Evolutionary conservation across 1,140 invertebrate genomes (phyloP).

Genomic region (Micrasema minimum): DNA sequence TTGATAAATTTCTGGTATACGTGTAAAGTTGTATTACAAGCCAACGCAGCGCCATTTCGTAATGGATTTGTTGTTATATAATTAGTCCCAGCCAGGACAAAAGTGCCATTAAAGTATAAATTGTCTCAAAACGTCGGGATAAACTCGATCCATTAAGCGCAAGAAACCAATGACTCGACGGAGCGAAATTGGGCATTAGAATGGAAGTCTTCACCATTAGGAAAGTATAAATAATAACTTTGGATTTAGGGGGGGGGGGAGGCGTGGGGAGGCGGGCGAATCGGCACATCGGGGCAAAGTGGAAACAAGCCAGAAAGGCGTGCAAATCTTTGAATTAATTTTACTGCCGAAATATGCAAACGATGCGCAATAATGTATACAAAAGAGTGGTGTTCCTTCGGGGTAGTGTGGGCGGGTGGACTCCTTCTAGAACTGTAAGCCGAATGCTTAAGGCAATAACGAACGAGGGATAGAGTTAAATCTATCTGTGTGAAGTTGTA

Average conservation of each 20-base stretch:
- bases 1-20: no score
- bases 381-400: constrained; percentile 52
- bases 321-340: constrained; percentile 69
- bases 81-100: neutral
- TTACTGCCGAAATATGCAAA: constrained; percentile 69
- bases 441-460: constrained; percentile 48
- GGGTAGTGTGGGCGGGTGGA: constrained; percentile 16
- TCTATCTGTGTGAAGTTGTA: constrained; percentile 16
- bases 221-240: constrained; percentile 42
- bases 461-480: constrained; percentile 35
- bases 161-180: constrained; percentile 29
- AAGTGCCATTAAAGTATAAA: constrained; percentile 23
- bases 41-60: no score
- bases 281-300: constrained; percentile 37
- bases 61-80: no score
- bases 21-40: no score
- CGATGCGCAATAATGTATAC: constrained; percentile 62
- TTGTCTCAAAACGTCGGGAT: neutral
- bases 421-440: constrained; percentile 47
- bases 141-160: constrained; percentile 35
- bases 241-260: constrained; percentile 21
- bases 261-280: neutral
- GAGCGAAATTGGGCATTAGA: constrained; percentile 26
- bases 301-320: constrained; percentile 49
- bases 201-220: constrained; percentile 28